Percentiles rank a stretch among this genome's conserved stretches.
phyloP scores from a whole-genome alignment of 2,888 invertebrate species.

The Latrodectus elegans region DNA sequence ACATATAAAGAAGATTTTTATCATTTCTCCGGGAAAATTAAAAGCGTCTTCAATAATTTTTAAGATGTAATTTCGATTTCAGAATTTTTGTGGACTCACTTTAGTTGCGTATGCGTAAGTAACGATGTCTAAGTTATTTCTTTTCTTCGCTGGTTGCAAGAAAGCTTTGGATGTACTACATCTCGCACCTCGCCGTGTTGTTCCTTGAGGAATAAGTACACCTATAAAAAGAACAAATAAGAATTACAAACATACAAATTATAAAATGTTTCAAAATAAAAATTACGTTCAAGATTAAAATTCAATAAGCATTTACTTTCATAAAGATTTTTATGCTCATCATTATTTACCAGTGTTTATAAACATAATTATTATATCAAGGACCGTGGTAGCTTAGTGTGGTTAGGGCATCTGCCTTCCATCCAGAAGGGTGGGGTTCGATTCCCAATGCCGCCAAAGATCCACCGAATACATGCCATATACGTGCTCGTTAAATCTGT shows the following conservation, averaged over 20 bases:
- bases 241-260: neutral
- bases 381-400: too few species aligned
- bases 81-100: constrained; percentile 74
- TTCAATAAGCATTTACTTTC: neutral
- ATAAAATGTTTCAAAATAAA: neutral
- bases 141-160: constrained; percentile 84
- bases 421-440: too few species aligned
- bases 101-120: constrained; percentile 87
- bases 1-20: too few species aligned
- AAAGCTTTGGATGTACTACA: constrained; percentile 94
- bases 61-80: too few species aligned
- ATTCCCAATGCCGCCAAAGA: too few species aligned
- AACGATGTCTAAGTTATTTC: constrained; percentile 89
- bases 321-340: neutral
- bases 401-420: too few species aligned
- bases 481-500: too few species aligned
- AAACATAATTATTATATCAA: too few species aligned
- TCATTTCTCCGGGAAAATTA: too few species aligned
- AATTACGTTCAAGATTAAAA: neutral
- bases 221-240: constrained; percentile 74
- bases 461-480: too few species aligned
- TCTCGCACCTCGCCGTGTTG: constrained; percentile 87
- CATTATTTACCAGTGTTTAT: too few species aligned
- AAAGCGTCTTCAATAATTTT: too few species aligned
- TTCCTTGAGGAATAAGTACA: constrained; percentile 92